These are phyloP conservation scores for Hyla sarda DNA, from an alignment of 2,113 vertebrate species.

Conservation along the genomic window DNA sequence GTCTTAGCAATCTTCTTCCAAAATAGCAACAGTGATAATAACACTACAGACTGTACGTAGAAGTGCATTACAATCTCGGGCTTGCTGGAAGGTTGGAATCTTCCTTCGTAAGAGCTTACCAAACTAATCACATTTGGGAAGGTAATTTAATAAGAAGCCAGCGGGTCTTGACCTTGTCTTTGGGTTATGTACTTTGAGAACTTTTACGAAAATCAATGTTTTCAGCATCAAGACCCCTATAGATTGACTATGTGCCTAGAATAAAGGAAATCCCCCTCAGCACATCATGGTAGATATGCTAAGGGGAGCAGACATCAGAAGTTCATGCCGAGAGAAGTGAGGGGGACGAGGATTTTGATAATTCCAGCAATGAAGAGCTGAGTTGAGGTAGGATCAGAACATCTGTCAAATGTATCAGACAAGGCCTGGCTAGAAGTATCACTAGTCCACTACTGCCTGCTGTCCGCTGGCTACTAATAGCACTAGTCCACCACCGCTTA, in stretches of 20 bases:
- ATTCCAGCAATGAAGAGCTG: too few species aligned
- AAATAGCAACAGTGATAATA: constrained; percentile 27
- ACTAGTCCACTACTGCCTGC: too few species aligned
- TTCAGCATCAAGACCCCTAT: not conserved
- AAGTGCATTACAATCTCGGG: not conserved
- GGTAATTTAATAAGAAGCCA: not conserved
- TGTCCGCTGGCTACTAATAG: too few species aligned
- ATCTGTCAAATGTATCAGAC: too few species aligned
- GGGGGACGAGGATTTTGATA: too few species aligned
- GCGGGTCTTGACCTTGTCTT: constrained; percentile 2
- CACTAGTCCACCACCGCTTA: too few species aligned
- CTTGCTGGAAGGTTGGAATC: not conserved
- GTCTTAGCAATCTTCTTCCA: constrained; percentile 28
- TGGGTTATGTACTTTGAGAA: not conserved
- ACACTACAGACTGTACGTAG: not conserved
- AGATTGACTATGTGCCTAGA: not conserved
- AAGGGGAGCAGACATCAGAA: too few species aligned
- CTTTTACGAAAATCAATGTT: constrained; percentile 30
- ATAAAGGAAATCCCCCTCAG: too few species aligned
- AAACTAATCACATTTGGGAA: constrained; percentile 28
- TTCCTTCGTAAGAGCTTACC: not conserved
- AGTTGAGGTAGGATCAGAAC: too few species aligned
- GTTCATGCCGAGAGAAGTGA: too few species aligned
- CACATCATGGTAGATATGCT: too few species aligned
- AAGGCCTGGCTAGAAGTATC: too few species aligned